Base-by-base conservation (phyloP, 2,888 invertebrate genomes). In the Melikaiella ostensackeni region DNA sequence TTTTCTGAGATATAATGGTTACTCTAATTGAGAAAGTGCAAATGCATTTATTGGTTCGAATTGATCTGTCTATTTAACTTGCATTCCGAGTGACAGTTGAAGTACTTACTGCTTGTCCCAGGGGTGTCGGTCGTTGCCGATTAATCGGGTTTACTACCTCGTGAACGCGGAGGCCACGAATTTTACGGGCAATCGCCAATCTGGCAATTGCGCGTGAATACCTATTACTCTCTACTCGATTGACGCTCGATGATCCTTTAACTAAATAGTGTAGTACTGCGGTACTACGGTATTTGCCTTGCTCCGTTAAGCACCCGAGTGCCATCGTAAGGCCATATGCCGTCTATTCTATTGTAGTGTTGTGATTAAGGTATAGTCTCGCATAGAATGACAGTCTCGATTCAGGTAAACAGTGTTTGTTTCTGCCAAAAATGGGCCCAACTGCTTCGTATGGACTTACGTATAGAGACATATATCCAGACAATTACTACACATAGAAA, bases 141-240 rank as follows among this genome's bases (percentile, higher is more conserved):
- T 70, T 70, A 70, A 70, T 70, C 30, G 70, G 50, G 70, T 70
- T 70, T 50, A 70, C 30, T 50, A 70, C 70, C 50, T 70, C n/a
- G 30, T 70, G 50, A 70, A 70, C 50, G 50, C n/a, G n/a, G 70
- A 70, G 30, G 30, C 27, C 50, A 50, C 50, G 70, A 50, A 70
- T 70, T 70, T 70, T 70, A 50, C 70, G 70, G 70, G 70, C 70
- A 70, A 70, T 70, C 70, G 30, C 50, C 30, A 19, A 70, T 70
- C n/a, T 42, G 70, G 30, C 46, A 70, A 70, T 70, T 70, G 50
- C 50, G 33, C 70, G 30, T 70, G 70, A 70, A 70, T 70, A 70
- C 50, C 70, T 70, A 42, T 16, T 42, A 70, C n/a, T 46, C 66
- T 50, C 70, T 46, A 70, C 50, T 70, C 70, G 70, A 70, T 33